phyloP scores from a whole-genome alignment of 2,797 vertebrate species.

The Hafferia zeledoni region DNA sequence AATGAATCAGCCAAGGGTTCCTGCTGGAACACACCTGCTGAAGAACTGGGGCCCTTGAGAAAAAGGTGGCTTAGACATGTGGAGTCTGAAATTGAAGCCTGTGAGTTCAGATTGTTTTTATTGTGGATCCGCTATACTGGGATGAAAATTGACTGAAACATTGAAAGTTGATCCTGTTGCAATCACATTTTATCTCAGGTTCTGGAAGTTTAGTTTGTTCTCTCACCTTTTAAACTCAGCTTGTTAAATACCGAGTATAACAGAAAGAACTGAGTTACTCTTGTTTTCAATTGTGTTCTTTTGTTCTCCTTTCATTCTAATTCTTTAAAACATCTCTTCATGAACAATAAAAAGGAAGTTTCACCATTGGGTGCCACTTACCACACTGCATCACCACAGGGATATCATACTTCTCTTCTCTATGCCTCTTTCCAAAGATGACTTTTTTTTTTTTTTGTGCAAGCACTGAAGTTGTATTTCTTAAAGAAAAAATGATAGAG shows the following conservation, averaged over 20 bases:
- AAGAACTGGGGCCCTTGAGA: background rate
- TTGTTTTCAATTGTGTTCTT: background rate
- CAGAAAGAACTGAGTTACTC: rapidly evolving
- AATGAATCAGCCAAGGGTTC: background rate
- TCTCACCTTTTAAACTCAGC: background rate
- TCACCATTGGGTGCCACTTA: background rate
- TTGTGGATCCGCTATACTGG: background rate
- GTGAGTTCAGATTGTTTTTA: background rate
- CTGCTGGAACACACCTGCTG: background rate
- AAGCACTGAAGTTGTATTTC: background rate
- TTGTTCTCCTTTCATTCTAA: background rate
- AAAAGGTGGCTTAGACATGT: background rate
- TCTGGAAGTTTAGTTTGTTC: background rate
- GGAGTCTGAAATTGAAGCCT: background rate
- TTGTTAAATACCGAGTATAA: background rate
- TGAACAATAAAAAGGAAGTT: background rate
- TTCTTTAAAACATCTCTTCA: background rate
- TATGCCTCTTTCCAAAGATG: background rate
- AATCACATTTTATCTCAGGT: background rate
- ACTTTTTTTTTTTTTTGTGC: background rate
- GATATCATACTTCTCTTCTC: background rate
- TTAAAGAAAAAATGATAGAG: background rate
- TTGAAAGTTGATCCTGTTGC: background rate
- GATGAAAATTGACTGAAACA: background rate
- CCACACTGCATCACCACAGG: background rate